These are phyloP conservation scores for Forficula auricularia DNA, from an alignment of 1,140 invertebrate genomes.

Conservation along the genomic window DNA sequence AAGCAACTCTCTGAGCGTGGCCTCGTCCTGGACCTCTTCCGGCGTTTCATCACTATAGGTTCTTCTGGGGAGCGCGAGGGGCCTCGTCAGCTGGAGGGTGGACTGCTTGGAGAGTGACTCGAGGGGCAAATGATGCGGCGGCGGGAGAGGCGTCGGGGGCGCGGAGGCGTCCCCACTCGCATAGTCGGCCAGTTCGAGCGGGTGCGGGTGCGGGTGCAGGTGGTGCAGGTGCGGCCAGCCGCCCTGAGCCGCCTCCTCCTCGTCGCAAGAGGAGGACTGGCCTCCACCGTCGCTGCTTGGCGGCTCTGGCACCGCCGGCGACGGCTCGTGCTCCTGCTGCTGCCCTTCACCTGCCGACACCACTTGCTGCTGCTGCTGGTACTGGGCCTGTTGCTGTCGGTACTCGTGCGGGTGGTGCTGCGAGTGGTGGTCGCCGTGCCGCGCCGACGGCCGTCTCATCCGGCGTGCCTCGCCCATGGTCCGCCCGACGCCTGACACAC, in stretches of 20 bases:
- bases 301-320: too few relatives aligned
- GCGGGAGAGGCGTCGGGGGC: slow-evolving; percentile 27
- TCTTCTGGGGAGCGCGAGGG: slow-evolving; percentile 19
- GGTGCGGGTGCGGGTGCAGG: not conserved
- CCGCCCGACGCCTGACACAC: too few relatives aligned
- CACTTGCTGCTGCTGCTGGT: not conserved
- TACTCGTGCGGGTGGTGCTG: slow-evolving; percentile 12
- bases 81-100: slow-evolving; percentile 28
- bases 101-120: slow-evolving; percentile 21
- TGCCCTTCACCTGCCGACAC: slow-evolving; percentile 6
- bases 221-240: slow-evolving; percentile 13
- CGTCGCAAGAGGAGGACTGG: slow-evolving; percentile 24
- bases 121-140: slow-evolving; percentile 21
- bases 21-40: slow-evolving; percentile 51
- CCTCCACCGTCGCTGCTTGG: slow-evolving; percentile 11
- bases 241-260: slow-evolving; percentile 23
- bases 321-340: not conserved
- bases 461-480: too few relatives aligned
- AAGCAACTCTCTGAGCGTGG: slow-evolving; percentile 69
- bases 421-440: slow-evolving; percentile 11
- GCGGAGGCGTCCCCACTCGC: slow-evolving; percentile 12
- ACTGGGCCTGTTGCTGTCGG: slow-evolving; percentile 2
- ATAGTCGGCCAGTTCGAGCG: slow-evolving; percentile 10
- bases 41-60: slow-evolving; percentile 33
- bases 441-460: not conserved